A percentile compares a stretch with the other conserved stretches of the same genome.
Conservation (phyloP, 2,797 vertebrate species). For the Pseudocheirus occidentalis region DNA sequence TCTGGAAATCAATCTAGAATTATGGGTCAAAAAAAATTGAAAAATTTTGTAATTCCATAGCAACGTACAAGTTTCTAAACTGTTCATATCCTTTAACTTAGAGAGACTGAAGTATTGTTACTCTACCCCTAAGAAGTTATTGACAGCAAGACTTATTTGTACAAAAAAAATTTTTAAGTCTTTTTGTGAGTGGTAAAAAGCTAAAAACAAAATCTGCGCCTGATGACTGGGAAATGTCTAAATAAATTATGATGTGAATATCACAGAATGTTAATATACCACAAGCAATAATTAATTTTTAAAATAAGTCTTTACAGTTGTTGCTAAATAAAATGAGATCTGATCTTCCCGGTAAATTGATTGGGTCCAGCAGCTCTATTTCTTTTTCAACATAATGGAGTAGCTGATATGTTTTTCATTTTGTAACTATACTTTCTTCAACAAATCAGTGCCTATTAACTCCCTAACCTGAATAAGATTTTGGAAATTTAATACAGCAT, state of each 20-base stretch:
- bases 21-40: background rate
- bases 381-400: constrained; percentile 18
- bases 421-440: background rate
- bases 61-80: background rate
- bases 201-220: background rate
- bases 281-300: background rate
- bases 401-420: background rate
- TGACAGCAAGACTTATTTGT: background rate
- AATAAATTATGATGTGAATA: background rate
- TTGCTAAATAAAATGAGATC: background rate
- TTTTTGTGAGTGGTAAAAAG: background rate
- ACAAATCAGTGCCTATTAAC: background rate
- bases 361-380: background rate
- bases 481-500: background rate
- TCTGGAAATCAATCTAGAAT: background rate
- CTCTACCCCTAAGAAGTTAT: background rate
- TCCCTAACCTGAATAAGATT: background rate
- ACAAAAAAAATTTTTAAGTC: background rate
- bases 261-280: background rate
- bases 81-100: background rate
- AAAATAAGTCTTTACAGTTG: background rate
- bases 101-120: background rate
- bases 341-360: background rate
- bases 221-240: background rate
- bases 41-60: background rate